Evolutionary conservation across 2,113 vertebrate genomes (phyloP).

Genomic region (Prolemur simus): DNA sequence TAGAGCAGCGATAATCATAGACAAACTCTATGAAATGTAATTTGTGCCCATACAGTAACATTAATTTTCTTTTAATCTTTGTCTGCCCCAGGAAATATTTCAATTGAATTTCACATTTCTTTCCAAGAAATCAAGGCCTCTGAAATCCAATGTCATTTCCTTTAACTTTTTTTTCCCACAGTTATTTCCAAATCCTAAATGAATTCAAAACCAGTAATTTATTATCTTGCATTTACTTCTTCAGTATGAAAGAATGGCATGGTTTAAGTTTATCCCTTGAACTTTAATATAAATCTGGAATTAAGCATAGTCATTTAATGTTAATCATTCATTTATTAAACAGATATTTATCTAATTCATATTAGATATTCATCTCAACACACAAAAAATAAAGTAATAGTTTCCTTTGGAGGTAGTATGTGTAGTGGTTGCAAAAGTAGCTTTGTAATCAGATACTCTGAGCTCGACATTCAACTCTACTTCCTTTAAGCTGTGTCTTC

Average conservation of each 20-base stretch:
- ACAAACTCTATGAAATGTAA: slow-evolving; percentile 68
- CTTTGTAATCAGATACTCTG: neutral
- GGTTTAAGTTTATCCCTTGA: neutral
- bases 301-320: neutral
- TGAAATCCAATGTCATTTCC: slow-evolving; percentile 57
- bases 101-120: slow-evolving; percentile 77
- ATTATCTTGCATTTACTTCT: slow-evolving; percentile 56
- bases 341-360: neutral
- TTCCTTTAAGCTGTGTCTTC: neutral
- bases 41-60: slow-evolving; percentile 71
- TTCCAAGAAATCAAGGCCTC: slow-evolving; percentile 66
- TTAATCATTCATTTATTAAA: neutral
- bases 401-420: neutral
- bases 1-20: slow-evolving; percentile 66
- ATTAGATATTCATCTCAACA: neutral
- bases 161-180: slow-evolving; percentile 53
- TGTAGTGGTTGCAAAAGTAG: neutral
- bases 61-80: slow-evolving; percentile 86
- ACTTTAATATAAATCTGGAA: neutral
- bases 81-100: slow-evolving; percentile 78
- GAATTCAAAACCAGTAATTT: slow-evolving; percentile 52
- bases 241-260: slow-evolving; percentile 49
- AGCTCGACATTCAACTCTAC: neutral
- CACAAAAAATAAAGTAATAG: neutral
- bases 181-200: slow-evolving; percentile 72